Evolutionary conservation across 2,888 invertebrate species (phyloP).

Genomic region (Meiosimyza platycephala): DNA sequence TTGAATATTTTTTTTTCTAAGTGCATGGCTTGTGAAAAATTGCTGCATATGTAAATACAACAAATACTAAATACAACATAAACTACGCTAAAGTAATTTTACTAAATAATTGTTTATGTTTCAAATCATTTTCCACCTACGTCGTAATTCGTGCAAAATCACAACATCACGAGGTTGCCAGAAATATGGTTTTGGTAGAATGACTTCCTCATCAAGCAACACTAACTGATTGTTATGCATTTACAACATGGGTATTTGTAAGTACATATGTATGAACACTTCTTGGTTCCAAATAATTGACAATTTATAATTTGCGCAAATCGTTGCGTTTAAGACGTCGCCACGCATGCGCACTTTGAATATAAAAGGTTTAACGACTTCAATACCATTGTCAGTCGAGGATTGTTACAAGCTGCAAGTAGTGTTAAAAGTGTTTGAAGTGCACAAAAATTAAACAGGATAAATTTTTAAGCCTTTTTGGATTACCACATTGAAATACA

Average conservation of each 20-base stretch:
- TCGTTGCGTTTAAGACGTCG: constrained; percentile 48
- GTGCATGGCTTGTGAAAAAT: too few relatives aligned
- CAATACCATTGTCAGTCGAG: constrained; percentile 48
- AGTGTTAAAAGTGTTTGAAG: too few relatives aligned
- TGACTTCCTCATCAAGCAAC: constrained; percentile 43
- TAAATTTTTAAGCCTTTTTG: too few relatives aligned
- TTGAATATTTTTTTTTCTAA: too few relatives aligned
- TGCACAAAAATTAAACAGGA: too few relatives aligned
- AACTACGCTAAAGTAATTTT: constrained; percentile 51
- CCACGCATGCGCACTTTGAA: constrained; percentile 20
- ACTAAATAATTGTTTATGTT: constrained; percentile 55
- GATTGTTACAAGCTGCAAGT: constrained; percentile 1
- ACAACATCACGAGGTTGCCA: constrained; percentile 29
- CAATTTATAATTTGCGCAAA: constrained; percentile 55
- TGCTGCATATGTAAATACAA: too few relatives aligned
- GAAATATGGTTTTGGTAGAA: constrained; percentile 52
- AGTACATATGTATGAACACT: background rate
- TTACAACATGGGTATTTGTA: constrained; percentile 16
- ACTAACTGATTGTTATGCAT: constrained; percentile 18
- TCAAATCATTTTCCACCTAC: constrained; percentile 11
- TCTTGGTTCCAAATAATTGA: constrained; percentile 44
- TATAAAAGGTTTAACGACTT: constrained; percentile 31
- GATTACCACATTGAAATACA: too few relatives aligned
- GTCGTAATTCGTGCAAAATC: constrained; percentile 18
- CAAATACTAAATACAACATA: background rate